phyloP scores from a whole-genome alignment of 2,113 vertebrate species.

The Sarotherodon lohbergeri region DNA sequence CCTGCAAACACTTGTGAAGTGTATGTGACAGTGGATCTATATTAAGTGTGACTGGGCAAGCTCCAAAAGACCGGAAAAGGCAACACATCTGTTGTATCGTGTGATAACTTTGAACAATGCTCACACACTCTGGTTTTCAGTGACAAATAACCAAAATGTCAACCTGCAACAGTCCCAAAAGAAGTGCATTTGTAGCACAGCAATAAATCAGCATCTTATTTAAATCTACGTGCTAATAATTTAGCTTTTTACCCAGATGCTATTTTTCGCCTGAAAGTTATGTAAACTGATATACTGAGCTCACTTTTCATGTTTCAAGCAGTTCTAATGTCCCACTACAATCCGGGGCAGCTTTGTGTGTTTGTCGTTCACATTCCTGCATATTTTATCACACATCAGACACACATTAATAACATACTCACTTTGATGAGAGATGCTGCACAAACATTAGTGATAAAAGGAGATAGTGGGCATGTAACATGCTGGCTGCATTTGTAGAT shows the following conservation, averaged over 20 bases:
- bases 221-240: neutral
- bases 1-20: slow-evolving; percentile 67
- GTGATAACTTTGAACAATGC: slow-evolving; percentile 53
- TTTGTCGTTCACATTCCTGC: slow-evolving; percentile 42
- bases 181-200: neutral
- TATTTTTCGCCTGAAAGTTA: slow-evolving; percentile 5
- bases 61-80: slow-evolving; percentile 40
- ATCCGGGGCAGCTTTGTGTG: slow-evolving; percentile 30
- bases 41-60: slow-evolving; percentile 65
- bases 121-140: slow-evolving; percentile 20
- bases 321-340: slow-evolving; percentile 34
- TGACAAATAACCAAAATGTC: slow-evolving; percentile 24
- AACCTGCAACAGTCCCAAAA: neutral
- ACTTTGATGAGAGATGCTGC: slow-evolving; percentile 57
- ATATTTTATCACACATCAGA: slow-evolving; percentile 47
- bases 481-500: slow-evolving; percentile 56
- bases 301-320: slow-evolving; percentile 21
- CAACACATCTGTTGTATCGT: slow-evolving; percentile 63
- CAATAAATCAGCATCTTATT: slow-evolving; percentile 13
- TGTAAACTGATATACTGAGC: slow-evolving; percentile 37
- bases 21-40: slow-evolving; percentile 59
- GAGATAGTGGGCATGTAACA: slow-evolving; percentile 38
- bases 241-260: neutral
- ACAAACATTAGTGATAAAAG: slow-evolving; percentile 47
- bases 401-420: slow-evolving; percentile 50